Percentiles rank a stretch among this genome's conserved stretches.
phyloP scores from a whole-genome alignment of 1,140 invertebrate species.

The Saccostrea glomerata region DNA sequence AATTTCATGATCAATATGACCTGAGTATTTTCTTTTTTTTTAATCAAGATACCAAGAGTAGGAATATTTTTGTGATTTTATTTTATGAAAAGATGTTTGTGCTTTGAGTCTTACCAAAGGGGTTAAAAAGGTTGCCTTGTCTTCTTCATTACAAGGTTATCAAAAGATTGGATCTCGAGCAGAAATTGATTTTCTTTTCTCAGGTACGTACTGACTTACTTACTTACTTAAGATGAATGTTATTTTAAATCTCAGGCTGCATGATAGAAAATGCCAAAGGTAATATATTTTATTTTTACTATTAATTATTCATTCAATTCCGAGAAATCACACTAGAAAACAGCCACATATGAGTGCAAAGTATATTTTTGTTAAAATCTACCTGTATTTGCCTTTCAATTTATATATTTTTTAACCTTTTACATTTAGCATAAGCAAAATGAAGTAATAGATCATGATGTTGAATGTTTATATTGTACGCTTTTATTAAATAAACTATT shows the following conservation, averaged over 20 bases:
- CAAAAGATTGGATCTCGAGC: background rate
- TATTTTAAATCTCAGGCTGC: background rate
- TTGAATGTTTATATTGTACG: too few relatives aligned
- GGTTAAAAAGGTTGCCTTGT: background rate
- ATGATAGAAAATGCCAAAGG: too few relatives aligned
- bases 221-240: background rate
- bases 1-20: background rate
- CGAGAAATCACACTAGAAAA: too few relatives aligned
- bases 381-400: too few relatives aligned
- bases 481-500: too few relatives aligned
- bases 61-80: background rate
- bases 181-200: background rate
- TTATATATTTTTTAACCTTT: too few relatives aligned
- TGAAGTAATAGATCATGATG: too few relatives aligned
- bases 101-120: background rate
- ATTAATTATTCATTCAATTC: too few relatives aligned
- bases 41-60: background rate
- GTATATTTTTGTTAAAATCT: too few relatives aligned
- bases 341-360: too few relatives aligned
- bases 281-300: too few relatives aligned
- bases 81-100: background rate
- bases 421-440: too few relatives aligned
- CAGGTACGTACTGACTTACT: background rate
- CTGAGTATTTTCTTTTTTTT: background rate
- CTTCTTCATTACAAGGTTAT: background rate